phyloP scores from a whole-genome alignment of 2,797 vertebrate genomes.

The Cyprinodon diabolis region DNA sequence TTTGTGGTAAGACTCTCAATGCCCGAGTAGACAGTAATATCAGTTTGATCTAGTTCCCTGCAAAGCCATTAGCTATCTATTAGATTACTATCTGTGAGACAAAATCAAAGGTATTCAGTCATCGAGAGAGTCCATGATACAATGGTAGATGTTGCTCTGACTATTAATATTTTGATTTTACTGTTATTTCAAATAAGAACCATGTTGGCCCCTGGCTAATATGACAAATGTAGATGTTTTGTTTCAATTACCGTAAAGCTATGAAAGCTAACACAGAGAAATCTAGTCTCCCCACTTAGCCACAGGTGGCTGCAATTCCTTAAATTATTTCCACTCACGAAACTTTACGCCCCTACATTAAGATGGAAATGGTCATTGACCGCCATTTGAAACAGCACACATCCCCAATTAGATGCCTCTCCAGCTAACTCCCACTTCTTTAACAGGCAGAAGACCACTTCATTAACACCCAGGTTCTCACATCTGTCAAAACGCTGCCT shows the following conservation, averaged over 20 bases:
- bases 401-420: constrained; percentile 56
- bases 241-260: neutral
- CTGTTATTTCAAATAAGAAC: neutral
- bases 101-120: neutral
- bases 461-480: constrained; percentile 51
- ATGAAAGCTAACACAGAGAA: neutral
- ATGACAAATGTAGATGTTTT: neutral
- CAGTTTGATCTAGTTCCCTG: constrained; percentile 12
- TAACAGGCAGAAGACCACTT: constrained; percentile 58
- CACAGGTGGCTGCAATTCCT: constrained; percentile 3
- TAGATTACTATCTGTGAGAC: constrained; percentile 20
- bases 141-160: neutral
- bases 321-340: constrained; percentile 33
- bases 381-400: constrained; percentile 38
- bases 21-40: constrained; percentile 13
- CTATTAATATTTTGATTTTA: neutral
- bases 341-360: constrained; percentile 27
- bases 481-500: constrained; percentile 33
- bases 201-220: neutral
- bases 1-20: neutral
- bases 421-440: constrained; percentile 18
- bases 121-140: neutral
- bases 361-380: constrained; percentile 45
- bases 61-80: constrained; percentile 19
- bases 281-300: constrained; percentile 6